These are phyloP conservation scores for Manis pentadactyla DNA, from an alignment of 2,797 vertebrate genomes.

Conservation along the genomic window DNA sequence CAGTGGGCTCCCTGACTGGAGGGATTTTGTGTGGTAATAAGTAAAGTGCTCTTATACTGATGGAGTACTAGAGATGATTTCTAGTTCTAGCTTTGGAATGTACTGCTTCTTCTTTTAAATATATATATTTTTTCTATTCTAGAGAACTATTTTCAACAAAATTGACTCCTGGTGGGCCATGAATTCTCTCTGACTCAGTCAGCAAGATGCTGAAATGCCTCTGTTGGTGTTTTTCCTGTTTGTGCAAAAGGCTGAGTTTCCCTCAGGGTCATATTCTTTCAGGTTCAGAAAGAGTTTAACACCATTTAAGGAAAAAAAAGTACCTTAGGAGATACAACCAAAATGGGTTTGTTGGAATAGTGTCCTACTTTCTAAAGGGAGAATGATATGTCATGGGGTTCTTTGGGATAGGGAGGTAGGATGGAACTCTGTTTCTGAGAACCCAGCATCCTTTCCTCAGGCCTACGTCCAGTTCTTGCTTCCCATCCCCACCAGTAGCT, in stretches of 20 bases:
- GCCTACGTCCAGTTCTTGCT: not conserved
- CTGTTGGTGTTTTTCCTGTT: not conserved
- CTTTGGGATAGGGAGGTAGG: not conserved
- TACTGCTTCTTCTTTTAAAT: not conserved
- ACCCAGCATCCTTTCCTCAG: not conserved
- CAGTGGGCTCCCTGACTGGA: not conserved
- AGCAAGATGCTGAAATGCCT: not conserved
- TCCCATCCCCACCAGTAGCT: not conserved
- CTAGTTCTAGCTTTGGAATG: slow-evolving; percentile 1
- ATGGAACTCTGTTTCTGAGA: not conserved
- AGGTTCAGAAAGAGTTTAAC: slow-evolving; percentile 56
- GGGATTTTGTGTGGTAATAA: not conserved
- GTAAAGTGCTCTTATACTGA: not conserved
- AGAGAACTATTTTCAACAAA: slow-evolving; percentile 8
- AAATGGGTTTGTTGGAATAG: not conserved
- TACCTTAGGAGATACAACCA: not conserved
- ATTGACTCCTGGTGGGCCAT: not conserved
- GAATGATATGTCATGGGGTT: not conserved
- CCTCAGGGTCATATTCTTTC: not conserved
- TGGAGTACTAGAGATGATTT: slow-evolving; percentile 3
- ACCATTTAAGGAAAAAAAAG: not conserved
- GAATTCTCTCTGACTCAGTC: not conserved
- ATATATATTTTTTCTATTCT: not conserved
- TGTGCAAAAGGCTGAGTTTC: not conserved
- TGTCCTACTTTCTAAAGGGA: not conserved